Conservation (phyloP, 37 sponge, comb jelly and placozoan genomes). For the Oopsacas minuta region DNA sequence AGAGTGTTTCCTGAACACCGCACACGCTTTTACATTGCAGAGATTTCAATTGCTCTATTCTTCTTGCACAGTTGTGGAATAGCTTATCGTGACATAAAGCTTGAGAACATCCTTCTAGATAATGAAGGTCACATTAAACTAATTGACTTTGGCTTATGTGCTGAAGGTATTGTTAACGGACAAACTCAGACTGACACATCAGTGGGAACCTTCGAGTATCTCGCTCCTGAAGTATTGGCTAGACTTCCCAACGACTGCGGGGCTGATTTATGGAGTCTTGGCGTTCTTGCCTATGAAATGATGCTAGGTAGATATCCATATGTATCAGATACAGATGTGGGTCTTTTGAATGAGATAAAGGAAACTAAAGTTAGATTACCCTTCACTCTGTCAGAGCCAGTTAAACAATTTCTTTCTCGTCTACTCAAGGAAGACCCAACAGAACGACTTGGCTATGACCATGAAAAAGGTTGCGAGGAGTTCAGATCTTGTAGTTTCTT, state of each 20-base stretch:
- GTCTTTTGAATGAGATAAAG: not conserved
- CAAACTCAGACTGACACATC: not conserved
- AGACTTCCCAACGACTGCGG: not conserved
- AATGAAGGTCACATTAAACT: conserved; percentile 10
- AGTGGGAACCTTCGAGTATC: not conserved
- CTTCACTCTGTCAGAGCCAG: not conserved
- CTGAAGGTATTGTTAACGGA: not conserved
- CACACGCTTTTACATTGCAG: conserved; percentile 5
- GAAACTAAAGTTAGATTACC: not conserved
- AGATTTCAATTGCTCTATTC: not conserved
- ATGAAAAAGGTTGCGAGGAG: not conserved
- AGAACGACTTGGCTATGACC: not conserved
- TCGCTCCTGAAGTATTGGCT: not conserved
- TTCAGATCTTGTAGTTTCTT: not conserved
- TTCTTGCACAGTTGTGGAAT: not conserved
- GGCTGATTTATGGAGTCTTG: conserved; percentile 8
- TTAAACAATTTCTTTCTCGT: not conserved
- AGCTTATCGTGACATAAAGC: not conserved
- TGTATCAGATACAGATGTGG: not conserved
- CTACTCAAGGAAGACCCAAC: not conserved
- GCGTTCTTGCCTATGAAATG: not conserved
- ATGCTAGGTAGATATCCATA: not conserved
- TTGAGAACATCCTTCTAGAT: not conserved
- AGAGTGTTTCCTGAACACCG: not conserved
- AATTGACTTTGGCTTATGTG: not conserved